phyloP scores from a whole-genome alignment of 2,113 vertebrate species.

The Tupaia tana region DNA sequence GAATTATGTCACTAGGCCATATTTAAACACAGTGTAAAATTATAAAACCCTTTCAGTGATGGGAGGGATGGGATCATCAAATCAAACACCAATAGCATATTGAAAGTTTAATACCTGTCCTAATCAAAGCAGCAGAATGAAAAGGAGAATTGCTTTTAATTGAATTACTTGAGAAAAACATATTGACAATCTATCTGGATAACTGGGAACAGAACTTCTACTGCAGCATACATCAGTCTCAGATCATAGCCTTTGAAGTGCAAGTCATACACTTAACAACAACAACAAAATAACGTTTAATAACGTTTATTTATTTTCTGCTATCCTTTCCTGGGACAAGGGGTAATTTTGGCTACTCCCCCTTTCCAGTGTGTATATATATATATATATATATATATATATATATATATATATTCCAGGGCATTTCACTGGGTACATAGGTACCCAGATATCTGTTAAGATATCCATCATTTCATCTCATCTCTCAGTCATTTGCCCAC shows the following conservation, averaged over 20 bases:
- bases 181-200: background rate
- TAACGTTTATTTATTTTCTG: background rate
- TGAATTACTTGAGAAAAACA: background rate
- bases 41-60: background rate
- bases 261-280: background rate
- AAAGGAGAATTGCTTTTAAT: background rate
- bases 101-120: background rate
- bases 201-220: background rate
- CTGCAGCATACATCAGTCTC: background rate
- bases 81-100: constrained; percentile 11
- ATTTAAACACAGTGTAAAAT: background rate
- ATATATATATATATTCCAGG: background rate
- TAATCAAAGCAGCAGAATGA: background rate
- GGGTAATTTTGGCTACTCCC: fast-evolving
- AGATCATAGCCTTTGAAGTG: background rate
- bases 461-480: background rate
- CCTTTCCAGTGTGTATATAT: background rate
- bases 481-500: background rate
- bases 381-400: background rate
- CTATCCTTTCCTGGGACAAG: background rate
- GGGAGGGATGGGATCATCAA: background rate
- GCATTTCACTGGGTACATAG: background rate
- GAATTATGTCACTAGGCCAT: background rate
- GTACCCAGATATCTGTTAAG: background rate
- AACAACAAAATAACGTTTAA: background rate